Conservation (phyloP, 2,888 invertebrate species). For the Nebria brevicollis region DNA sequence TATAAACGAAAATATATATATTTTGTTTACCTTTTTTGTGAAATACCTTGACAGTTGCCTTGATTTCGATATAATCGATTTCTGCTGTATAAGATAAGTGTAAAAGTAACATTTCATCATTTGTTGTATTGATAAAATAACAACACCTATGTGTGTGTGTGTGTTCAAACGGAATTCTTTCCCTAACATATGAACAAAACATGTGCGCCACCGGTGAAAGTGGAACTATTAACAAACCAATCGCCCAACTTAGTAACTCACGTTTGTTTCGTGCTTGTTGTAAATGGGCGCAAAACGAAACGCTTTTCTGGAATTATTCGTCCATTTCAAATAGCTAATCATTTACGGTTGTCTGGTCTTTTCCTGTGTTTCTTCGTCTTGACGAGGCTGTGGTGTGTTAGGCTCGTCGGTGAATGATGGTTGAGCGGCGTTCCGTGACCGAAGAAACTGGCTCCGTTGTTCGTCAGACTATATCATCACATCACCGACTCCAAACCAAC, state of each 20-base stretch:
- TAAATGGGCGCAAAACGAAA: not conserved
- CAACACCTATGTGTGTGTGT: not conserved
- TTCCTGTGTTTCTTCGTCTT: not conserved
- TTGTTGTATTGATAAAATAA: not conserved
- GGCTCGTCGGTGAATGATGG: not conserved
- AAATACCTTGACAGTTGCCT: not conserved
- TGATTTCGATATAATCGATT: not conserved
- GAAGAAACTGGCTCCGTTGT: slow-evolving; percentile 1
- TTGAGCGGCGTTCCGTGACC: slow-evolving; percentile 1
- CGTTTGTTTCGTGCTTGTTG: not conserved
- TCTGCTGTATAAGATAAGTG: too few species aligned
- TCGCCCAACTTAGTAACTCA: not conserved
- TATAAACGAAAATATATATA: too few species aligned
- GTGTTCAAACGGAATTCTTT: not conserved
- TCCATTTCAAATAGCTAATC: not conserved
- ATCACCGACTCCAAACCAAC: not conserved
- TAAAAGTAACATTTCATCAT: not conserved
- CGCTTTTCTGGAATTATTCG: not conserved
- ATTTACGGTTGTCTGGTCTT: not conserved
- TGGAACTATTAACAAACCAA: slow-evolving; percentile 1
- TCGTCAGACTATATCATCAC: not conserved
- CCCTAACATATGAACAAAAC: not conserved
- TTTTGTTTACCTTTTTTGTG: not conserved
- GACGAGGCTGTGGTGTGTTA: not conserved
- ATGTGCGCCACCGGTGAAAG: slow-evolving; percentile 11